Conservation (phyloP, 2,113 vertebrate species). For the Malaclemys terrapin region DNA sequence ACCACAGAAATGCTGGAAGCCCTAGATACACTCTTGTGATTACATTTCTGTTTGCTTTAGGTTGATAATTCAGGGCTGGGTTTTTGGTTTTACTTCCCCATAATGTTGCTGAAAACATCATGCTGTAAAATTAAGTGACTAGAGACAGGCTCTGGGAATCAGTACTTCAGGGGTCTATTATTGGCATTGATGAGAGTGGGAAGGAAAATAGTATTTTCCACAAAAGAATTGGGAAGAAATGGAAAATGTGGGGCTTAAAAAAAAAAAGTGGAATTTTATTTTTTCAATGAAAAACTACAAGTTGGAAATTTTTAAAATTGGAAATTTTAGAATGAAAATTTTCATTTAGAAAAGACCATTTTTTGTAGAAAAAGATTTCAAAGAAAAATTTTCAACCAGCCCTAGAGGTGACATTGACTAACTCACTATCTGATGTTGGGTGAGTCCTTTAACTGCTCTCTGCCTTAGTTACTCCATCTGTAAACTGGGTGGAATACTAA, state of each 20-base stretch:
- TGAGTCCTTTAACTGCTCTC: constrained; percentile 37
- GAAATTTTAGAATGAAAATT: neutral
- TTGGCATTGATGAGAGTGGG: constrained; percentile 18
- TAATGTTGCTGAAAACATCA: neutral
- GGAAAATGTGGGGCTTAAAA: constrained; percentile 45
- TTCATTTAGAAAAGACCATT: neutral
- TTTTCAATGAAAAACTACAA: constrained; percentile 14
- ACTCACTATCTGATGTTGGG: constrained; percentile 39
- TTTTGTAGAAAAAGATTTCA: neutral
- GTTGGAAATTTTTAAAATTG: neutral
- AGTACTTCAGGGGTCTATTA: constrained; percentile 29
- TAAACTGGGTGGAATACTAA: neutral
- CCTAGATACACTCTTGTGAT: constrained; percentile 39
- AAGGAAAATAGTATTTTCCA: neutral
- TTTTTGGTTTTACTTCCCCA: neutral
- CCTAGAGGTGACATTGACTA: constrained; percentile 13
- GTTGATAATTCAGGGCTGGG: constrained; percentile 11
- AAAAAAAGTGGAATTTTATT: neutral
- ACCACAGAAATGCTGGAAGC: neutral
- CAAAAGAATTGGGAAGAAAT: constrained; percentile 28
- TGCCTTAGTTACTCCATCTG: constrained; percentile 46
- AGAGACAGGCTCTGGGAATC: constrained; percentile 49
- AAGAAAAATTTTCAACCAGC: neutral
- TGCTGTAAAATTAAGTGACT: constrained; percentile 5
- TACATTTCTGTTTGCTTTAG: constrained; percentile 54